Percentiles rank a stretch among this genome's conserved stretches.
phyloP scores from a whole-genome alignment of 2,888 invertebrate species.

The Apotomis capreana region DNA sequence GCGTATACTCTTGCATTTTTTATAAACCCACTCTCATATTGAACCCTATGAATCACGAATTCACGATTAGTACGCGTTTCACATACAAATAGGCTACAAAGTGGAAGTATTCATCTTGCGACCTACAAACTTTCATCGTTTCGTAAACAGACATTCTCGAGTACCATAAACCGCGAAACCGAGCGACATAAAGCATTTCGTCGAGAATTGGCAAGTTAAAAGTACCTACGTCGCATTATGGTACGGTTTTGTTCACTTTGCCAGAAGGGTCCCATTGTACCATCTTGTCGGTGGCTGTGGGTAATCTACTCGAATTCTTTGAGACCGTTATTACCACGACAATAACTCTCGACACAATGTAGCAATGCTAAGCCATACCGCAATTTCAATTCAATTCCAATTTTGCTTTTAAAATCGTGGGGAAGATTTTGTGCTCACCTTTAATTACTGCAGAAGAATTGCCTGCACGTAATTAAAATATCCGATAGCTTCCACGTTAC shows the following conservation, averaged over 20 bases:
- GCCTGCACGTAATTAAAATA: conserved; percentile 2
- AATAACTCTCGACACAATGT: conserved; percentile 68
- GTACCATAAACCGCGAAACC: conserved; percentile 30
- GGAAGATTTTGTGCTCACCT: conserved; percentile 25
- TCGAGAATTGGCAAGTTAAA: conserved; percentile 37
- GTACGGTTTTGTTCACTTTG: conserved; percentile 54
- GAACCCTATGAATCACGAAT: conserved; percentile 1
- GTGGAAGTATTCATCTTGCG: background rate
- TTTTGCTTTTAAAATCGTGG: conserved; percentile 52
- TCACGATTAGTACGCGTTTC: background rate
- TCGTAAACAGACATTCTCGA: conserved; percentile 13
- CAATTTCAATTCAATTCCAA: conserved; percentile 60
- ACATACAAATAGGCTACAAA: conserved; percentile 17
- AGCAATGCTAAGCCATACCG: conserved; percentile 50
- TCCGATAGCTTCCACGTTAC: background rate
- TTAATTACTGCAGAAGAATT: conserved; percentile 18
- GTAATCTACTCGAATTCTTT: conserved; percentile 63
- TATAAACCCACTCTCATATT: background rate
- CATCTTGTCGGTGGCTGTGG: conserved; percentile 50
- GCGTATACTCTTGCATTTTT: conserved; percentile 2
- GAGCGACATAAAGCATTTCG: conserved; percentile 27
- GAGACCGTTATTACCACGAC: conserved; percentile 64
- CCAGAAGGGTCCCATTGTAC: conserved; percentile 60
- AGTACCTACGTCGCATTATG: conserved; percentile 41
- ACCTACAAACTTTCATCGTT: conserved; percentile 29